phyloP scores from a whole-genome alignment of 2,797 vertebrate species.

The Lagothrix lagotricha region DNA sequence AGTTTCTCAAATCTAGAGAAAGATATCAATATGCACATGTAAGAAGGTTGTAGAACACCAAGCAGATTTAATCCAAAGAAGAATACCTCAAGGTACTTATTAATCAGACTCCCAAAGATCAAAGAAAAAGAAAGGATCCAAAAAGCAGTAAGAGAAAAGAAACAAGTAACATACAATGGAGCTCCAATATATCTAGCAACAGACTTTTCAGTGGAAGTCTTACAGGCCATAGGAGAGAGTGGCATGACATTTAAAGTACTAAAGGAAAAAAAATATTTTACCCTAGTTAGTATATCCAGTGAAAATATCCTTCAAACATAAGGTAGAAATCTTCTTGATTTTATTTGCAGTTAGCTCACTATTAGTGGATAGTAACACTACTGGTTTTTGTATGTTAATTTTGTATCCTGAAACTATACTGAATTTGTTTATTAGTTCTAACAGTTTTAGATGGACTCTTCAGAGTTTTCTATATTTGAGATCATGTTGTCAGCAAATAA shows the following conservation, averaged over 20 bases:
- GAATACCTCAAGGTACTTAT: background rate
- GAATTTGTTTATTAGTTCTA: background rate
- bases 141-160: background rate
- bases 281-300: background rate
- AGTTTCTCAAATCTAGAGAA: background rate
- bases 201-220: background rate
- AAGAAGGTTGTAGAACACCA: background rate
- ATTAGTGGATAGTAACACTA: background rate
- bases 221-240: background rate
- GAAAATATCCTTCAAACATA: background rate
- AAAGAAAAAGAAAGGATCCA: background rate
- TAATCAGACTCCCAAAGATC: background rate
- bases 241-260: background rate
- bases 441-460: background rate
- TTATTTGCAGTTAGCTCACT: background rate
- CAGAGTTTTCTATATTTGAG: background rate
- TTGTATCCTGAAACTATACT: background rate
- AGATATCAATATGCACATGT: background rate
- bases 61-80: background rate
- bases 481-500: background rate
- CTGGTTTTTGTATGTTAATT: background rate
- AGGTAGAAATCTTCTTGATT: background rate
- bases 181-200: background rate
- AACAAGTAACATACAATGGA: background rate
- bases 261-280: background rate